phyloP scores from a whole-genome alignment of 2,113 vertebrate genomes.

The Grammomys surdaster region DNA sequence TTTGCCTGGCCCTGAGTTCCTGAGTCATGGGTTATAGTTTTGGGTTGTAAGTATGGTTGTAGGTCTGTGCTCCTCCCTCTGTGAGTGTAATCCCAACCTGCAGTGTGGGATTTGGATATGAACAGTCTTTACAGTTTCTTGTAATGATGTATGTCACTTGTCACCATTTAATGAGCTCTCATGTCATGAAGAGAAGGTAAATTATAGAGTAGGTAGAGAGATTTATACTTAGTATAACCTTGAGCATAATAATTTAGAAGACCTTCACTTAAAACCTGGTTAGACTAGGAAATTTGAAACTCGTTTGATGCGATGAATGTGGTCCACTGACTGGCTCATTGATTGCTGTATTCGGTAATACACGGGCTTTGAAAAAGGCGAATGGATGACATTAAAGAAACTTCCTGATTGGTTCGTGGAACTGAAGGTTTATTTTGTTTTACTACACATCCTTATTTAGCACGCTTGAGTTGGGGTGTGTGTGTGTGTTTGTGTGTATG shows the following conservation, averaged over 20 bases:
- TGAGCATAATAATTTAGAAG: slow-evolving; percentile 36
- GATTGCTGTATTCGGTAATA: slow-evolving; percentile 11
- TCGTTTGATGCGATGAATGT: neutral
- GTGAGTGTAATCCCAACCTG: neutral
- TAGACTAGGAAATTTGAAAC: slow-evolving; percentile 43
- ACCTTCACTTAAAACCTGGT: slow-evolving; percentile 40
- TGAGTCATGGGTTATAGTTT: neutral
- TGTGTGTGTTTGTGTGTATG: too few species aligned
- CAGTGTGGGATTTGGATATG: neutral
- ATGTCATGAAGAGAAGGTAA: slow-evolving; percentile 52
- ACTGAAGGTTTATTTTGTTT: neutral
- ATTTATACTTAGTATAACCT: slow-evolving; percentile 2
- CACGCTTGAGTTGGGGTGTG: neutral
- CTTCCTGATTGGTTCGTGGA: slow-evolving; percentile 16
- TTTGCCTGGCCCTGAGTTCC: neutral
- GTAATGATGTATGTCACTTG: neutral
- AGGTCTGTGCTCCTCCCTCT: neutral
- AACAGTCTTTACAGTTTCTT: neutral
- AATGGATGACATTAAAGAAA: slow-evolving; percentile 25
- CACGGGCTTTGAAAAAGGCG: neutral
- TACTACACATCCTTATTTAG: neutral
- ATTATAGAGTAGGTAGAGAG: slow-evolving; percentile 46
- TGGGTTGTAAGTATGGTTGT: neutral
- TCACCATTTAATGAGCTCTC: slow-evolving; percentile 16
- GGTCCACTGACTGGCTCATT: neutral